A percentile compares a stretch with the other conserved stretches of the same genome.
Conservation (phyloP, 2,797 vertebrate species). For the Odontamblyopus lacepedii region DNA sequence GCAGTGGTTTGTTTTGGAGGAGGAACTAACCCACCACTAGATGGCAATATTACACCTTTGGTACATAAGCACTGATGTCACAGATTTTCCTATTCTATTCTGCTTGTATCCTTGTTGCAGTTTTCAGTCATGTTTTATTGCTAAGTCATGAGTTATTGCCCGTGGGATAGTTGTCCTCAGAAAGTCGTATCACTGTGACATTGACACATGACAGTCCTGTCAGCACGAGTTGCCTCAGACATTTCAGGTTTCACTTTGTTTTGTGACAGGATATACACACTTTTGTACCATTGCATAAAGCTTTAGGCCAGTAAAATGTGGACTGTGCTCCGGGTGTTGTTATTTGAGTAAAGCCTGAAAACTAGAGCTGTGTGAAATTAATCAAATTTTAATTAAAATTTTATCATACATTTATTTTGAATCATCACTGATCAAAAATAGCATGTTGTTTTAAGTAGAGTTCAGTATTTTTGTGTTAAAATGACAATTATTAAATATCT, state of each 20-base stretch:
- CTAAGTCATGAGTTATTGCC: constrained; percentile 17
- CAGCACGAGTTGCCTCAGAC: constrained; percentile 31
- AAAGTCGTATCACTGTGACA: constrained; percentile 34
- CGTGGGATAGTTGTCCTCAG: constrained; percentile 20
- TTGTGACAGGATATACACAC: not conserved
- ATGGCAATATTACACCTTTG: constrained; percentile 54
- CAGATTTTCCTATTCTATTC: constrained; percentile 1
- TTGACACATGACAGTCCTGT: constrained; percentile 32
- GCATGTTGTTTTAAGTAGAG: too few relatives aligned
- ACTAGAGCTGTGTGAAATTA: too few relatives aligned
- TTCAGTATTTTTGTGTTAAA: too few relatives aligned
- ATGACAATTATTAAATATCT: too few relatives aligned
- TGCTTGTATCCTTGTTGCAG: not conserved
- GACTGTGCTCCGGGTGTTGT: too few relatives aligned
- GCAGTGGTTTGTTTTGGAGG: too few relatives aligned
- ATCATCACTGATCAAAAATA: too few relatives aligned
- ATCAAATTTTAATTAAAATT: too few relatives aligned
- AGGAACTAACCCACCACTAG: constrained; percentile 67
- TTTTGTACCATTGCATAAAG: too few relatives aligned
- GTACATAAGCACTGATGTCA: not conserved
- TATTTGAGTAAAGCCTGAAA: not conserved
- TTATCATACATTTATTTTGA: too few relatives aligned
- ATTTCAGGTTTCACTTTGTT: constrained; percentile 23
- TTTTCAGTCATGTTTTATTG: constrained; percentile 10
- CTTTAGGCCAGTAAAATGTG: too few relatives aligned